phyloP scores from a whole-genome alignment of 2,888 invertebrate genomes.

The Sipha maydis region DNA sequence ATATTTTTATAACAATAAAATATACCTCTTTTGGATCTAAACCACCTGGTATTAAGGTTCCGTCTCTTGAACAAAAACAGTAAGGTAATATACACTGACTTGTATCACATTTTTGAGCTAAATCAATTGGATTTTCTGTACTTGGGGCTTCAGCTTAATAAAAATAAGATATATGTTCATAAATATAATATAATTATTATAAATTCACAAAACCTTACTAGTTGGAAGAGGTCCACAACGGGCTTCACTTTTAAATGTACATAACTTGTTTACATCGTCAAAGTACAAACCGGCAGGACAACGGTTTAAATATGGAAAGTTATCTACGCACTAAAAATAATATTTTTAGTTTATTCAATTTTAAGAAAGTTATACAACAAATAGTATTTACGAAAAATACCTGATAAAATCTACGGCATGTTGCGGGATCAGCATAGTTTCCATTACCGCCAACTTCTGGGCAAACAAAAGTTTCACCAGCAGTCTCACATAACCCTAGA shows the following conservation, averaged over 20 bases:
- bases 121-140: slow-evolving; percentile 83
- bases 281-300: slow-evolving; percentile 91
- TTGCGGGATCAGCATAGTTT: slow-evolving; percentile 88
- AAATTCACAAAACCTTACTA: slow-evolving; percentile 72
- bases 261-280: slow-evolving; percentile 85
- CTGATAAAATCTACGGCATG: slow-evolving; percentile 89
- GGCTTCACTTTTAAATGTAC: slow-evolving; percentile 90
- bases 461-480: slow-evolving; percentile 75
- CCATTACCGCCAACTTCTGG: slow-evolving; percentile 87
- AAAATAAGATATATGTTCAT: slow-evolving; percentile 50
- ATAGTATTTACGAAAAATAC: slow-evolving; percentile 69
- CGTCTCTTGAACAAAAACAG: slow-evolving; percentile 92
- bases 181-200: background rate
- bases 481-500: slow-evolving; percentile 49
- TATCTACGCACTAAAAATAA: slow-evolving; percentile 83
- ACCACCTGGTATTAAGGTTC: slow-evolving; percentile 86
- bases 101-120: slow-evolving; percentile 82
- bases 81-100: slow-evolving; percentile 83
- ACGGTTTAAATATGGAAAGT: slow-evolving; percentile 85
- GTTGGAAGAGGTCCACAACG: slow-evolving; percentile 88
- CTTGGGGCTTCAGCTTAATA: slow-evolving; percentile 80
- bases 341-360: background rate
- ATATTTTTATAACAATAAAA: background rate
- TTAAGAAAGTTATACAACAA: background rate
- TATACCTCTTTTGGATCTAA: slow-evolving; percentile 82